Percentiles rank a stretch among this genome's conserved stretches.
phyloP scores from a whole-genome alignment of 2,888 invertebrate species.

The Pocota personata region DNA sequence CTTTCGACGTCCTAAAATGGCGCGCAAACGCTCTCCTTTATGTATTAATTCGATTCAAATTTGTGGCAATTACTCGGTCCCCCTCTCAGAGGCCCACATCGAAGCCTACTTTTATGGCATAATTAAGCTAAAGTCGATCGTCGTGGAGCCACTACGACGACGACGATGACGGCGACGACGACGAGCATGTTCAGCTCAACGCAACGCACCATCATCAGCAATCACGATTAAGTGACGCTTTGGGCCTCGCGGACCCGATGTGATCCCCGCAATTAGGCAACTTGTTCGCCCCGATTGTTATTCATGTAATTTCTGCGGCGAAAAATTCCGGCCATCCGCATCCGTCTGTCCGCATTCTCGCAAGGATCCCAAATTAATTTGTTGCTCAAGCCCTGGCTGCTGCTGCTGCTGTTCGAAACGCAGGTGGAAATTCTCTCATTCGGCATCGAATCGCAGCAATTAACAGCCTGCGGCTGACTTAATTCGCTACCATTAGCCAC shows the following conservation, averaged over 20 bases:
- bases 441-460: conserved; percentile 69
- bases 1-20: conserved; percentile 57
- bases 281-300: conserved; percentile 63
- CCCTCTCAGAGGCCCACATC: conserved; percentile 47
- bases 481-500: conserved; percentile 72
- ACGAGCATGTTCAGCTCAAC: conserved; percentile 60
- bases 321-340: conserved; percentile 37
- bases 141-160: background rate
- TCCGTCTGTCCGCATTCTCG: conserved; percentile 28
- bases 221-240: conserved; percentile 72
- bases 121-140: conserved; percentile 68
- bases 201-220: conserved; percentile 67
- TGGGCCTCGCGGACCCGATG: conserved; percentile 55
- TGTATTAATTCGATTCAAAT: conserved; percentile 70
- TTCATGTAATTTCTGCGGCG: conserved; percentile 64
- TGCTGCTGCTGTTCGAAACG: conserved; percentile 35
- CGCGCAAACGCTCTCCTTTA: conserved; percentile 67
- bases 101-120: conserved; percentile 71
- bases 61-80: conserved; percentile 70
- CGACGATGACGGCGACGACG: background rate
- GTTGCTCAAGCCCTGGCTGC: conserved; percentile 29
- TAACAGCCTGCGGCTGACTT: conserved; percentile 74
- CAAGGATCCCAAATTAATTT: conserved; percentile 72
- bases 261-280: conserved; percentile 71
- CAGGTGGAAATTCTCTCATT: conserved; percentile 67